Evolutionary conservation across 2,797 vertebrate genomes (phyloP), one percentile per base, ranked within the genome.

Genomic region (Rhadinocentrus ornatus): DNA sequence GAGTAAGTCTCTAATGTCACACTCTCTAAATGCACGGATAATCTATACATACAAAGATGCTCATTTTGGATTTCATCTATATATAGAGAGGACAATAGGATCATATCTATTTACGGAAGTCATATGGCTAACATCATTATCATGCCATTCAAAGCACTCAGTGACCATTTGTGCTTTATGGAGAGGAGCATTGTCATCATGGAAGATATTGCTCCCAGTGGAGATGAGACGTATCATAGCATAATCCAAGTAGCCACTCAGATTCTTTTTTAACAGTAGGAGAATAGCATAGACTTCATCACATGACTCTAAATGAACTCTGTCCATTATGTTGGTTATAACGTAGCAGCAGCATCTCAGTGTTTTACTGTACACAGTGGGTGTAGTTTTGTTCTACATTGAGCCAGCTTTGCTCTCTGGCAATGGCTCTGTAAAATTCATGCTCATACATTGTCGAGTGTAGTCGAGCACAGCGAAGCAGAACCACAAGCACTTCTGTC

Each of bases 81-180:
- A 88, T 87, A 88, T 91, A 91, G 89, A 76, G 71, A 77, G 86
- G 84, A 85, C 79, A 87, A 85, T 75, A 41, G 75, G 82, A 91
- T 91, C 82, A 82, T 78, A 75, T 87, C 86, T 90, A 85, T 90
- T 90, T 90, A 73, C 71, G 86, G 86, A 87, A 63, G 86, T 85
- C 82, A 84, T 86, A 86, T 69, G 71, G 84, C 86, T 93, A 91
- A 93, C 86, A 82, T 86, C 67, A 88, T 91, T 91, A 91, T 86
- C 73, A 69, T 90, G 86, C 86, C 88, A 89, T 89, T 90, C 74
- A 89, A 89, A 86, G 91, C 89, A 87, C 89, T 91, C 86, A 88
- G 80, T 89, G 90, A 90, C 89, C 88, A 88, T 90, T 91, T 88
- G 82, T 88, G 84, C 81, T 83, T 87, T 76, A 85, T 86, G 70